Percentiles rank a stretch among this genome's conserved stretches.
phyloP scores from a whole-genome alignment of 2,888 invertebrate genomes.

The Embidobia sp. region DNA sequence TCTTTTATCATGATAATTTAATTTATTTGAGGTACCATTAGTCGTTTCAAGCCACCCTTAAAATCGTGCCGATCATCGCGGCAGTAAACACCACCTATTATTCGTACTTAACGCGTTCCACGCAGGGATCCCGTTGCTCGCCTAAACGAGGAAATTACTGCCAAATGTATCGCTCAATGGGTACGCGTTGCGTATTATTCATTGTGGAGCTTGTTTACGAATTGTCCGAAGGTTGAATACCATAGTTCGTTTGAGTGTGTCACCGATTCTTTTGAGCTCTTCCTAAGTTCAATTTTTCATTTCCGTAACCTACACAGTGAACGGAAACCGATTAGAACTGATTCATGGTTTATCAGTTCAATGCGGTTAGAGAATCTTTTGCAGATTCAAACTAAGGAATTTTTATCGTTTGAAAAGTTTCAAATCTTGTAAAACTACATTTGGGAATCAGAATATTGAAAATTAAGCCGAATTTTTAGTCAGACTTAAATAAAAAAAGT shows the following conservation, averaged over 20 bases:
- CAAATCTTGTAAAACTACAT: no score
- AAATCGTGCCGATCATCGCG: constrained; percentile 76
- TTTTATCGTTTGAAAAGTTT: no score
- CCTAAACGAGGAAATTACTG: constrained; percentile 67
- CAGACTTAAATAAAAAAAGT: no score
- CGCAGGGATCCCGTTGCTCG: constrained; percentile 68
- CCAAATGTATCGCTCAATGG: constrained; percentile 47
- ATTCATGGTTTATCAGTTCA: no score
- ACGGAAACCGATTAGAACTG: no score
- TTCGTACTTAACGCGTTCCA: constrained; percentile 74
- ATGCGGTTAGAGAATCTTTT: no score
- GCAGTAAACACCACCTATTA: constrained; percentile 78
- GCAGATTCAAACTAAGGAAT: no score
- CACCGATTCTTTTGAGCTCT: no score
- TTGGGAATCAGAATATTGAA: no score
- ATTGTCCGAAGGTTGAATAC: background rate
- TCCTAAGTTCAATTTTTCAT: no score
- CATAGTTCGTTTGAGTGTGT: background rate
- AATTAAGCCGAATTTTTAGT: no score
- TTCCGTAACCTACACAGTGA: no score
- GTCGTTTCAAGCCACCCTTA: constrained; percentile 77
- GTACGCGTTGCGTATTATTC: constrained; percentile 25
- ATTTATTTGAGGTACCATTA: constrained; percentile 79
- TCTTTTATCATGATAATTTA: constrained; percentile 80
- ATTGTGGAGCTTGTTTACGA: constrained; percentile 7